Percentiles rank a stretch among this genome's conserved stretches.
Conservation (phyloP, 2,888 invertebrate genomes). For the Ptilodon capucinus region DNA sequence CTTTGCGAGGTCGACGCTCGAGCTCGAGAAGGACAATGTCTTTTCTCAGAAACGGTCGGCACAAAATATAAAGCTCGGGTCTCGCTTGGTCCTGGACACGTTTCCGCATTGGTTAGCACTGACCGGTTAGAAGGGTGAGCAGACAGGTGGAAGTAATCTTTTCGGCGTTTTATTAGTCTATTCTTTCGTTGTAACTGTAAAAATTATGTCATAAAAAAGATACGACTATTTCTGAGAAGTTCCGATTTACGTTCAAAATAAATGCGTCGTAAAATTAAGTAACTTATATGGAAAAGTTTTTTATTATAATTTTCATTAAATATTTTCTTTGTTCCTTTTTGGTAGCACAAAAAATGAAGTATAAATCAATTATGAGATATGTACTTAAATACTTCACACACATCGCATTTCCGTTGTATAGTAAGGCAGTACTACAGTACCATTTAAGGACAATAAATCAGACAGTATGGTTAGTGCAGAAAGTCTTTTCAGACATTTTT, state of each 20-base stretch:
- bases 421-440: too few relatives aligned
- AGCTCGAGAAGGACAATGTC: conserved; percentile 64
- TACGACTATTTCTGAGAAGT: neutral
- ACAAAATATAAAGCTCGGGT: conserved; percentile 52
- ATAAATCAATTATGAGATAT: too few relatives aligned
- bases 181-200: neutral
- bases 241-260: neutral
- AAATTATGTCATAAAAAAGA: neutral
- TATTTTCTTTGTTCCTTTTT: too few relatives aligned
- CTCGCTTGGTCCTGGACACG: conserved; percentile 34
- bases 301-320: too few relatives aligned
- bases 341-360: too few relatives aligned
- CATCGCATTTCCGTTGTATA: too few relatives aligned
- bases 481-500: too few relatives aligned
- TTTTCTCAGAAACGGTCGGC: conserved; percentile 64
- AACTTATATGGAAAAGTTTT: neutral
- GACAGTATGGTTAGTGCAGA: too few relatives aligned
- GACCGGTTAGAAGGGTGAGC: conserved; percentile 12
- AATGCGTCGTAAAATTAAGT: neutral
- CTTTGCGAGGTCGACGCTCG: conserved; percentile 55
- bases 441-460: too few relatives aligned
- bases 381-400: too few relatives aligned
- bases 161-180: neutral
- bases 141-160: conserved; percentile 16
- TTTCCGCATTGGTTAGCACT: conserved; percentile 47